phyloP scores from a whole-genome alignment of 2,888 invertebrate genomes.

The Actias luna region DNA sequence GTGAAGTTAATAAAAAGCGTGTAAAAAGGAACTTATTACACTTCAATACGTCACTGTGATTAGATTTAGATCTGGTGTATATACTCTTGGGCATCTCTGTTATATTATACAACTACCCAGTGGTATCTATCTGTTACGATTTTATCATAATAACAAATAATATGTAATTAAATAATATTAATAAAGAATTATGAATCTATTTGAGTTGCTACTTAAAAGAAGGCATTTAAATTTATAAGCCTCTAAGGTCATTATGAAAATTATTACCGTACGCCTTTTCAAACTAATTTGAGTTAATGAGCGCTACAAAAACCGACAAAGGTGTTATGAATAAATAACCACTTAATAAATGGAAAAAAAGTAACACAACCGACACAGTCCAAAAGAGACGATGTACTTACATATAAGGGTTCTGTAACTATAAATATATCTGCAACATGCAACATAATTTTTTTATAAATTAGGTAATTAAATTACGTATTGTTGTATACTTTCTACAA shows the following conservation, averaged over 20 bases:
- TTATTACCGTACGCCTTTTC: slow-evolving; percentile 45
- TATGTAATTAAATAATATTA: neutral
- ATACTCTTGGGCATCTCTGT: no score
- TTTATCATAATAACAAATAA: neutral
- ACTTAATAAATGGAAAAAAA: slow-evolving; percentile 57
- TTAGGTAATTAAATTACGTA: neutral
- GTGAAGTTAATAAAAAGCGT: no score
- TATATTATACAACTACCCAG: no score
- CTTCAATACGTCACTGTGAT: no score
- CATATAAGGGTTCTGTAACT: neutral
- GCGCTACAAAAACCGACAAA: slow-evolving; percentile 70
- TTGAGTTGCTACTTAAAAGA: slow-evolving; percentile 9
- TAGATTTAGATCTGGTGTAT: no score
- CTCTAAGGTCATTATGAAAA: slow-evolving; percentile 22
- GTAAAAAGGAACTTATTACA: no score
- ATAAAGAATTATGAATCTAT: slow-evolving; percentile 1
- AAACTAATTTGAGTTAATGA: slow-evolving; percentile 67
- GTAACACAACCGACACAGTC: slow-evolving; percentile 21
- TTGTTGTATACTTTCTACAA: no score
- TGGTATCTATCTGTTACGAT: neutral
- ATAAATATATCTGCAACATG: neutral
- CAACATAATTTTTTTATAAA: neutral
- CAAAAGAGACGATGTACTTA: slow-evolving; percentile 14
- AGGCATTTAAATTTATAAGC: slow-evolving; percentile 14
- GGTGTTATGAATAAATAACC: slow-evolving; percentile 77